Conservation (phyloP, 2,888 invertebrate genomes). For the Drosophila meridiana region DNA sequence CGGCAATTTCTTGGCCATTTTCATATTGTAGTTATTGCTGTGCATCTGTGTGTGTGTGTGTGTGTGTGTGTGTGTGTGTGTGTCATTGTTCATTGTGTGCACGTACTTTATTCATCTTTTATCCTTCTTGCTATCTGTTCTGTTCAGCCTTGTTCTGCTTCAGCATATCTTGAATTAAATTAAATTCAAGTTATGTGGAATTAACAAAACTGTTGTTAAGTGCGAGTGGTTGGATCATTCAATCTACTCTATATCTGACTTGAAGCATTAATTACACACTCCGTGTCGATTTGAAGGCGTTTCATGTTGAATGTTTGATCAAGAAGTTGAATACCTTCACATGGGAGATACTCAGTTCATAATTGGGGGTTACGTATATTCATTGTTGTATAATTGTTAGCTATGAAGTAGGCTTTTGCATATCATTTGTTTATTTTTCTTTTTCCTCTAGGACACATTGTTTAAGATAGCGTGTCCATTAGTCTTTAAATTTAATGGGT, state of each 20-base stretch:
- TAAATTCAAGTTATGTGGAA: constrained; percentile 54
- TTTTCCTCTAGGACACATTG: background rate
- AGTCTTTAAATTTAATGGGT: background rate
- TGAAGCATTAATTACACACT: constrained; percentile 9
- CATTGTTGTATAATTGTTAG: background rate
- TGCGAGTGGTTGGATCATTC: constrained; percentile 28
- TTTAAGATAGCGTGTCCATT: background rate
- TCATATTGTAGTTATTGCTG: constrained; percentile 58
- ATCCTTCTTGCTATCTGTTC: constrained; percentile 39
- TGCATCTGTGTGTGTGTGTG: constrained; percentile 7
- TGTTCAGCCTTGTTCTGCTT: constrained; percentile 6
- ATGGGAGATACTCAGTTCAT: background rate
- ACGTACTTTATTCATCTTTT: constrained; percentile 64
- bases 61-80: constrained; percentile 2
- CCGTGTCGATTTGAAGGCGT: constrained; percentile 39
- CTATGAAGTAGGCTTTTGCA: background rate
- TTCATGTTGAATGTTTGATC: constrained; percentile 16
- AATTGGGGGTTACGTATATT: background rate
- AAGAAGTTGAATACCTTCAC: background rate
- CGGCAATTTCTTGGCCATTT: constrained; percentile 63
- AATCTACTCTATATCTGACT: constrained; percentile 3
- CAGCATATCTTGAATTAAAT: constrained; percentile 41
- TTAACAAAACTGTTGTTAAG: constrained; percentile 65
- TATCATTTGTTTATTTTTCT: background rate
- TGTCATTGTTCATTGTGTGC: constrained; percentile 52